Percentiles rank a stretch among this genome's conserved stretches.
These are phyloP conservation scores for Camptogramma bilineatum DNA, from an alignment of 2,888 invertebrate species.

Conservation along the genomic window DNA sequence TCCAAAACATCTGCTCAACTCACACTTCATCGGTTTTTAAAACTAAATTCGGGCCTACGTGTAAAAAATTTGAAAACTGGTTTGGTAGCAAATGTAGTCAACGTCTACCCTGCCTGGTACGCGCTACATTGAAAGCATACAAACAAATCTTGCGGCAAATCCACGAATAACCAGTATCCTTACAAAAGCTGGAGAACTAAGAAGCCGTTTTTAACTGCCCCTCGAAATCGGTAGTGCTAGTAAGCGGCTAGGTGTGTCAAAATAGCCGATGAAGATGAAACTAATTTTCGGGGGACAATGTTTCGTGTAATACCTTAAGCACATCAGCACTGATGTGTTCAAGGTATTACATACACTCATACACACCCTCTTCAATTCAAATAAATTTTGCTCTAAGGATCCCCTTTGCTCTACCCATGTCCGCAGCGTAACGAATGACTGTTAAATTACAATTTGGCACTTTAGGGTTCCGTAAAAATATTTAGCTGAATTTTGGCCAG, in stretches of 20 bases:
- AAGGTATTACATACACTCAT: too few relatives aligned
- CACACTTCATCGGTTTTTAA: neutral
- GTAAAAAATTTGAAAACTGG: neutral
- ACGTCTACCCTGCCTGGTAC: neutral
- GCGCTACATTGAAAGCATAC: neutral
- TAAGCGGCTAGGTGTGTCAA: neutral
- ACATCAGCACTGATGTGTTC: too few relatives aligned
- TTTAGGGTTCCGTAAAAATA: neutral
- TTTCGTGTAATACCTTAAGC: neutral
- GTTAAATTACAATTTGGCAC: neutral
- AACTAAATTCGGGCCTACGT: too few relatives aligned
- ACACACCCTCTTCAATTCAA: neutral
- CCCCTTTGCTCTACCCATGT: neutral
- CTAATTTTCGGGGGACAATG: neutral
- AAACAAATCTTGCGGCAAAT: constrained; percentile 1
- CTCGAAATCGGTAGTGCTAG: neutral
- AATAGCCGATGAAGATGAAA: neutral
- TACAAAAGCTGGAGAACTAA: neutral
- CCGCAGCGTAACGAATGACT: neutral
- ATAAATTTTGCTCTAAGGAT: neutral
- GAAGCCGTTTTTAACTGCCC: neutral
- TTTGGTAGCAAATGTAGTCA: neutral
- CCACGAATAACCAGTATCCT: neutral
- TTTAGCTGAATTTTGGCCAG: too few relatives aligned
- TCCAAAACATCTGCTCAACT: neutral